Evolutionary conservation across 2,797 vertebrate genomes (phyloP).

Genomic region (Phrynocephalus guinanensis): DNA sequence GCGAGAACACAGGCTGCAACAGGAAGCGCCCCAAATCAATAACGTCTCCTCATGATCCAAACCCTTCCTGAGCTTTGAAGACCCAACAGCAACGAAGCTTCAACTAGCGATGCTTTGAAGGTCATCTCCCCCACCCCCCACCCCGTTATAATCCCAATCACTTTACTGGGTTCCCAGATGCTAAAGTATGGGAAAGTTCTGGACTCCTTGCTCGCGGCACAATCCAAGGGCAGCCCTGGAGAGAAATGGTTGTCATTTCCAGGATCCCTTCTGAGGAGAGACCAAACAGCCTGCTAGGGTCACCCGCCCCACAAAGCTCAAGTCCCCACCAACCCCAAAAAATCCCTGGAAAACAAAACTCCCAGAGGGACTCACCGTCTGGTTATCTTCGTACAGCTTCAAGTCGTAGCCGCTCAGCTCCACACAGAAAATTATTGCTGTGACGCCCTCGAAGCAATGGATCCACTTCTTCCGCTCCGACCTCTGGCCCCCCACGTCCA

Average conservation of each 20-base stretch:
- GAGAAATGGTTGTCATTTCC: not conserved
- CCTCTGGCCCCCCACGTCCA: conserved; percentile 97
- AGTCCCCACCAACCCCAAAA: no score
- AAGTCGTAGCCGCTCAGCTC: conserved; percentile 99
- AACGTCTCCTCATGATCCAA: not conserved
- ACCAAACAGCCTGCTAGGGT: not conserved
- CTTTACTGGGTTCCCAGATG: no score
- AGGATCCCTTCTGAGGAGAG: not conserved
- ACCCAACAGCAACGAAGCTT: not conserved
- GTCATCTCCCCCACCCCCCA: not conserved
- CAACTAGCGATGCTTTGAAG: not conserved
- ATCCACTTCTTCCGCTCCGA: conserved; percentile 99
- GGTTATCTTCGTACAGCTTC: conserved; percentile 99
- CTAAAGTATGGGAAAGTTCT: not conserved
- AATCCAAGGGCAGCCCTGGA: not conserved
- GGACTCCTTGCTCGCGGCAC: no score
- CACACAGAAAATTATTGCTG: conserved; percentile 99
- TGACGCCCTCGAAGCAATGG: conserved; percentile 99
- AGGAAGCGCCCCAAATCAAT: not conserved
- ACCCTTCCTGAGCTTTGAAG: not conserved
- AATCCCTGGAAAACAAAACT: no score
- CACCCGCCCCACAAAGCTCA: no score
- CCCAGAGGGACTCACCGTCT: conserved; percentile 87
- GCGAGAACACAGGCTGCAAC: not conserved
- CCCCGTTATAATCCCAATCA: not conserved